Conservation (phyloP, 2,888 invertebrate genomes). For the Nemapogon koenigi region DNA sequence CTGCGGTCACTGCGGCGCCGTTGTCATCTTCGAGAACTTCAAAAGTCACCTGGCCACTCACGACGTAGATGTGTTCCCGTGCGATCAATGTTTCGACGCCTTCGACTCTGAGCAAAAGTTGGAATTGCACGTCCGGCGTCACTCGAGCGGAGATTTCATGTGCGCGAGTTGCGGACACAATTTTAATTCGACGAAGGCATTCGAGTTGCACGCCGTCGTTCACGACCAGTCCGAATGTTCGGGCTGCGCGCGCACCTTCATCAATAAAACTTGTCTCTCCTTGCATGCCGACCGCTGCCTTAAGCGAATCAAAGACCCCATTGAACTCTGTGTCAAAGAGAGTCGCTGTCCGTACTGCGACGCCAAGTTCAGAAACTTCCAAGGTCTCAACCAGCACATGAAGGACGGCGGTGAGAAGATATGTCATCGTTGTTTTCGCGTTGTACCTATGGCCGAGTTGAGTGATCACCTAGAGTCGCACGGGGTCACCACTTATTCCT, state of each 20-base stretch:
- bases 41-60: not conserved
- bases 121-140: not conserved
- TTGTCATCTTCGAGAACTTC: not conserved
- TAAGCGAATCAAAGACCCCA: not conserved
- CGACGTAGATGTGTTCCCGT: not conserved
- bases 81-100: not conserved
- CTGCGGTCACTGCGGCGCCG: not conserved
- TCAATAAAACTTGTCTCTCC: not conserved
- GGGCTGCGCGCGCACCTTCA: not conserved
- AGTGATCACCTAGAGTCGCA: not conserved
- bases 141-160: not conserved
- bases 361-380: not conserved
- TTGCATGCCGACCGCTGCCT: not conserved
- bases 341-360: slow-evolving; percentile 8
- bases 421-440: not conserved
- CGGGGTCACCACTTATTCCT: not conserved
- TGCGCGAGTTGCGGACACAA: not conserved
- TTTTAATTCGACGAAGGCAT: not conserved
- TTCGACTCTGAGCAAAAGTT: not conserved
- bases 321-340: no score
- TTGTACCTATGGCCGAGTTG: not conserved
- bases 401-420: not conserved
- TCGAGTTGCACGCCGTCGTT: not conserved
- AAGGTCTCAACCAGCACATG: slow-evolving; percentile 1
- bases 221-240: not conserved